Conservation (phyloP, 2,888 invertebrate genomes). For the Thereva nobilitata region DNA sequence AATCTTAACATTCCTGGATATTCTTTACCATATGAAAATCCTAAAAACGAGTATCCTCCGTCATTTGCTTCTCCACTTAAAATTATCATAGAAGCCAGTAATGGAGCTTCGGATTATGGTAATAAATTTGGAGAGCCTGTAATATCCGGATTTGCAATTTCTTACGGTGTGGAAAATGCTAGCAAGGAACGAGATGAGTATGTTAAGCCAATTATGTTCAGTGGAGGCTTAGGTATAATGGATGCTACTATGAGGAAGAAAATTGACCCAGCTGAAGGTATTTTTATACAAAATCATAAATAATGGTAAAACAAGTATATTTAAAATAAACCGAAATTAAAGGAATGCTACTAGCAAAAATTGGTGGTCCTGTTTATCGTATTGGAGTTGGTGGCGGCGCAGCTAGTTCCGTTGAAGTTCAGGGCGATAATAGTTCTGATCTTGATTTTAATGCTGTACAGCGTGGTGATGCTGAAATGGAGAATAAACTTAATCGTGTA, state of each 20-base stretch:
- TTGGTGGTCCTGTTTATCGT: slow-evolving; percentile 96
- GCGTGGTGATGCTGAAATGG: slow-evolving; percentile 94
- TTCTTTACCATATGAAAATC: slow-evolving; percentile 82
- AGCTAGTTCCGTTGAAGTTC: slow-evolving; percentile 93
- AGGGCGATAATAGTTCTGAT: slow-evolving; percentile 83
- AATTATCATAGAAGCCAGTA: slow-evolving; percentile 92
- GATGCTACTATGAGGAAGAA: slow-evolving; percentile 81
- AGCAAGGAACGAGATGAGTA: slow-evolving; percentile 80
- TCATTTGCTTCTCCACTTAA: slow-evolving; percentile 90
- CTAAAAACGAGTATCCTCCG: slow-evolving; percentile 72
- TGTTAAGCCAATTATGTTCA: slow-evolving; percentile 99
- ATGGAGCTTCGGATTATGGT: slow-evolving; percentile 98
- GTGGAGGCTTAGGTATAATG: slow-evolving; percentile 92
- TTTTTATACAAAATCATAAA: slow-evolving; percentile 19
- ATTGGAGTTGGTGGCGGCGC: slow-evolving; percentile 99
- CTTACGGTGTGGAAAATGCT: slow-evolving; percentile 78
- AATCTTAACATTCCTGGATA: slow-evolving; percentile 86
- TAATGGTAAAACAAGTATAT: slow-evolving; percentile 24
- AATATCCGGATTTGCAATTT: slow-evolving; percentile 86
- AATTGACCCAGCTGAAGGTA: slow-evolving; percentile 72
- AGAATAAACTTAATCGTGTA: slow-evolving; percentile 92
- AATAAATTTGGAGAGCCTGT: slow-evolving; percentile 99
- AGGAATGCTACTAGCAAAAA: slow-evolving; percentile 90
- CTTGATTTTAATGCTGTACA: slow-evolving; percentile 97
- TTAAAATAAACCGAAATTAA: slow-evolving; percentile 3